Evolutionary conservation across 2,888 invertebrate genomes (phyloP).

Genomic region (Didymodactylos carnosus): DNA sequence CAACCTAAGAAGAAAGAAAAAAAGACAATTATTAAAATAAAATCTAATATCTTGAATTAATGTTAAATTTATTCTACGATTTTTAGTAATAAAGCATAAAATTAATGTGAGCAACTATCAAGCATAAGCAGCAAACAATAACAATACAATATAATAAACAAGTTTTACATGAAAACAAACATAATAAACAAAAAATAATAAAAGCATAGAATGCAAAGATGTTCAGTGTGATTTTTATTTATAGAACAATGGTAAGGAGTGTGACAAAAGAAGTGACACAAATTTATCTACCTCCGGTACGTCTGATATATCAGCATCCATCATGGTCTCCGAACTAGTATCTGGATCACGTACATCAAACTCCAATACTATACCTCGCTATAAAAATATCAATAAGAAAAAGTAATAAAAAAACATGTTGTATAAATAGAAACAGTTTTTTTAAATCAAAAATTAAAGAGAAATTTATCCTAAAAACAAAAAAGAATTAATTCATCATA

Average conservation of each 20-base stretch:
- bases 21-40: not conserved
- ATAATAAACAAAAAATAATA: not conserved
- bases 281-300: too few species aligned
- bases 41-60: not conserved
- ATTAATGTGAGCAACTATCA: too few species aligned
- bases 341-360: constrained; percentile 7
- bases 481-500: not conserved
- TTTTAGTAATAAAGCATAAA: too few species aligned
- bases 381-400: not conserved
- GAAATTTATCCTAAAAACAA: not conserved
- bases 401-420: too few species aligned
- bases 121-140: not conserved
- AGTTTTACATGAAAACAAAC: not conserved
- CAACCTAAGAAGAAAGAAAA: constrained; percentile 5
- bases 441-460: not conserved
- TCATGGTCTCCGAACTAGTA: not conserved
- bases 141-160: not conserved
- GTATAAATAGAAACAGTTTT: too few species aligned
- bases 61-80: too few species aligned
- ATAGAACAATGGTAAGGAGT: not conserved
- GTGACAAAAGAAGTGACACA: too few species aligned
- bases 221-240: not conserved
- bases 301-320: not conserved
- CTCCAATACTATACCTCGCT: constrained; percentile 10
- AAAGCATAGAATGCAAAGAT: not conserved